A percentile compares a stretch with the other conserved stretches of the same genome.
phyloP scores from a whole-genome alignment of 2,888 invertebrate species.

The Caenorhabditis wallacei region DNA sequence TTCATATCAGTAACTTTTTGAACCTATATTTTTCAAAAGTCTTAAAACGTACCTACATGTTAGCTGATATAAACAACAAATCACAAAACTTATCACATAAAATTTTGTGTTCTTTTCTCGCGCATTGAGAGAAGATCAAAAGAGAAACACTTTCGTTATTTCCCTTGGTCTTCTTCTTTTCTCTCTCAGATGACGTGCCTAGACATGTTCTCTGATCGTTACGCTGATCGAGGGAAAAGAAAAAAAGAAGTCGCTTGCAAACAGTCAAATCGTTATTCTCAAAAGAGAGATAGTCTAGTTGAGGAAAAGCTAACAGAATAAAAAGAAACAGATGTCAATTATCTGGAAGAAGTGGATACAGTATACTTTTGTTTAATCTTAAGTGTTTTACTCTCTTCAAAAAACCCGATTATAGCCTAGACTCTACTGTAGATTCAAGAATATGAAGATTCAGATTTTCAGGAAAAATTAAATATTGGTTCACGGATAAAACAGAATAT shows the following conservation, averaged over 20 bases:
- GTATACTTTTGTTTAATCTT: background rate
- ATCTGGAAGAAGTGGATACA: constrained; percentile 33
- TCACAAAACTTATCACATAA: constrained; percentile 40
- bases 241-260: constrained; percentile 22
- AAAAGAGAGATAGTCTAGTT: constrained; percentile 27
- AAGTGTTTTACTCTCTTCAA: background rate
- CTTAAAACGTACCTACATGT: constrained; percentile 31
- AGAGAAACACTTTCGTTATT: constrained; percentile 32
- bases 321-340: constrained; percentile 14
- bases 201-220: constrained; percentile 52
- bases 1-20: constrained; percentile 8
- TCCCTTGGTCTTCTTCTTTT: background rate
- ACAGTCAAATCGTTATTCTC: constrained; percentile 9
- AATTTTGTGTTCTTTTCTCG: constrained; percentile 31
- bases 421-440: constrained; percentile 2
- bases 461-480: background rate
- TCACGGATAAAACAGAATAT: background rate
- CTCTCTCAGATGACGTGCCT: constrained; percentile 32
- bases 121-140: constrained; percentile 19
- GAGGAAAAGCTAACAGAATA: background rate
- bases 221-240: constrained; percentile 20
- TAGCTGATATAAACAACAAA: constrained; percentile 9
- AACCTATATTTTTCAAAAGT: background rate
- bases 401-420: background rate
- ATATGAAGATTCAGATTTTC: background rate